phyloP scores from a whole-genome alignment of 2,888 invertebrate species.

The Drosophila prolongata region DNA sequence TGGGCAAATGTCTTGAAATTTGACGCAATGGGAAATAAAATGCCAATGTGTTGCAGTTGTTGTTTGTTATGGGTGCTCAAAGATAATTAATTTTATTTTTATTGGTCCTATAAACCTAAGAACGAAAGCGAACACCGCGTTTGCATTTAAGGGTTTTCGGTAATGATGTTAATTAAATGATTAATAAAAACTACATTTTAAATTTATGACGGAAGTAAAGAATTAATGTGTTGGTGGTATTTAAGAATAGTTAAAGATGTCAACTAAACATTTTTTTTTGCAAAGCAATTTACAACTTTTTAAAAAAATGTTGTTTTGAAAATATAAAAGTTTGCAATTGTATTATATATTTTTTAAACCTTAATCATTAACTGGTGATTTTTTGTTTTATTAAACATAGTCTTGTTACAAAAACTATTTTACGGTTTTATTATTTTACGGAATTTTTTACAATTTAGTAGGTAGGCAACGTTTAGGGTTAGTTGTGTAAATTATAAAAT shows the following conservation, averaged over 20 bases:
- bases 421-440: no score
- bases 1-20: conserved; percentile 51
- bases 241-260: not conserved
- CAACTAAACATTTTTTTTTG: not conserved
- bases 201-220: conserved; percentile 1
- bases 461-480: no score
- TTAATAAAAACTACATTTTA: conserved; percentile 7
- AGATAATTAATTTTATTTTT: conserved; percentile 53
- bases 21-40: conserved; percentile 57
- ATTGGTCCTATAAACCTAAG: conserved; percentile 33
- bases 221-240: not conserved
- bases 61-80: conserved; percentile 46
- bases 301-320: no score
- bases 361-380: no score
- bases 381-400: no score
- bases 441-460: no score
- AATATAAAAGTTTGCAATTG: no score
- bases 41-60: conserved; percentile 40
- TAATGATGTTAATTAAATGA: conserved; percentile 2
- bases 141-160: not conserved
- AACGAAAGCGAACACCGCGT: conserved; percentile 19
- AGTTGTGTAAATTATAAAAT: no score
- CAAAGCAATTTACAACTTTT: no score
- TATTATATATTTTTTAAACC: no score
- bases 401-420: no score